phyloP scores from a whole-genome alignment of 2,113 vertebrate genomes.

The Gallinago jamesoni region DNA sequence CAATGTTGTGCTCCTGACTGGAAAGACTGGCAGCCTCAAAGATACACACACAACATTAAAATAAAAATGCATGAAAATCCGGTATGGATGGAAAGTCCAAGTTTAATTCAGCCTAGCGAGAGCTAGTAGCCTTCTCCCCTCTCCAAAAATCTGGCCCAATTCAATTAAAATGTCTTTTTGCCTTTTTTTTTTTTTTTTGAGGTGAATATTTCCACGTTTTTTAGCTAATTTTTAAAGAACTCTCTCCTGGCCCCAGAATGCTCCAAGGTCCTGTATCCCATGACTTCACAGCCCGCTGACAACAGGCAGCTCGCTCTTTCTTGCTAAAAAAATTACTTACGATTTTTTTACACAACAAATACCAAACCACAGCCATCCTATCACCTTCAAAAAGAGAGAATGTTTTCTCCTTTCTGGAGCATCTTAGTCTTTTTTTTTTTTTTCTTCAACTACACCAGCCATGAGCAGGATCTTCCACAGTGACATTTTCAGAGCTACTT shows the following conservation, averaged over 20 bases:
- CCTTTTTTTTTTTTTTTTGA: not conserved
- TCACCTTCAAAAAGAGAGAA: not conserved
- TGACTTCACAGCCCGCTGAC: not conserved
- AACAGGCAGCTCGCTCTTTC: not conserved
- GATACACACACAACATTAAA: not conserved
- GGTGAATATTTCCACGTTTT: not conserved
- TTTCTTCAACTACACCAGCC: not conserved
- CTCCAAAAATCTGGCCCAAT: not conserved
- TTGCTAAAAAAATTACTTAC: not conserved
- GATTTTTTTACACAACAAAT: not conserved
- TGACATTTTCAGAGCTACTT: conserved; percentile 44
- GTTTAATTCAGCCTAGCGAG: not conserved
- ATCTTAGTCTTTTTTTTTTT: not conserved
- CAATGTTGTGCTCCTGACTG: not conserved
- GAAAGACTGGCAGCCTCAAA: not conserved
- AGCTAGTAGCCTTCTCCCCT: not conserved
- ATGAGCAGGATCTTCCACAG: not conserved
- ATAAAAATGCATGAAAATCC: not conserved
- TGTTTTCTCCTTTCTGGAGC: not conserved
- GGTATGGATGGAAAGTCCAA: not conserved
- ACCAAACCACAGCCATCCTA: not conserved
- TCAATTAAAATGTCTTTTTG: not conserved
- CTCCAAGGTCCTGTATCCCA: not conserved
- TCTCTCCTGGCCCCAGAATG: not conserved
- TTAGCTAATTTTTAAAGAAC: not conserved